Conservation (phyloP, 2,797 vertebrate species). For the Xerus rutilus region DNA sequence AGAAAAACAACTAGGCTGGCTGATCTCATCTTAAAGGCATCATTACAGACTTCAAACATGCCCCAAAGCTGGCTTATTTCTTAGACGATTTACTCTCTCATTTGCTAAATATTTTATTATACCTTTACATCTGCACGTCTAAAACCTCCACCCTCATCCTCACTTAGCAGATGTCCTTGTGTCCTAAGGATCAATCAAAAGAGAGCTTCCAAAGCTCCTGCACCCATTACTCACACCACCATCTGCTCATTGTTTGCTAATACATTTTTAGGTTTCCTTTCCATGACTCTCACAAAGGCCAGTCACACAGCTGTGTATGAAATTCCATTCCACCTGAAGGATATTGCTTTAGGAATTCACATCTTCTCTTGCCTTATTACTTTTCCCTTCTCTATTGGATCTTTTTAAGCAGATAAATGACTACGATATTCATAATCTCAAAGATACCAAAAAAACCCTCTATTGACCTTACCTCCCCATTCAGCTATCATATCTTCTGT, state of each 20-base stretch:
- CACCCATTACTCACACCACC: too few species aligned
- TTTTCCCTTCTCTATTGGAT: neutral
- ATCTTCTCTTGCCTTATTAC: neutral
- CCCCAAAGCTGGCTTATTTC: neutral
- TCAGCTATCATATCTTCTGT: neutral
- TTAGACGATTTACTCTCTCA: neutral
- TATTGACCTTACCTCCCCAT: neutral
- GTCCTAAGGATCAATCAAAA: neutral
- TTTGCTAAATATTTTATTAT: neutral
- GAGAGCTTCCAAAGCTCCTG: neutral
- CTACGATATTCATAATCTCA: neutral
- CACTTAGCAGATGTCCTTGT: neutral
- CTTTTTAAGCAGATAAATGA: neutral
- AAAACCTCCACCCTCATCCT: neutral
- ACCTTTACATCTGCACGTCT: neutral
- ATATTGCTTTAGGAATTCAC: neutral
- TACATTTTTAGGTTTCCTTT: neutral
- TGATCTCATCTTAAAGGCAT: neutral
- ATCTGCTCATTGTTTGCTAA: neutral
- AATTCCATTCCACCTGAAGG: neutral
- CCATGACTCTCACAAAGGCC: neutral
- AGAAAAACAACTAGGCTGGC: neutral
- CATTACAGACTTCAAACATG: neutral
- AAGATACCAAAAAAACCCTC: neutral
- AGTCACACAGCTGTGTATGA: neutral